These are phyloP conservation scores for Drosophila melanosoma DNA, from an alignment of 2,888 invertebrate species.

Conservation along the genomic window DNA sequence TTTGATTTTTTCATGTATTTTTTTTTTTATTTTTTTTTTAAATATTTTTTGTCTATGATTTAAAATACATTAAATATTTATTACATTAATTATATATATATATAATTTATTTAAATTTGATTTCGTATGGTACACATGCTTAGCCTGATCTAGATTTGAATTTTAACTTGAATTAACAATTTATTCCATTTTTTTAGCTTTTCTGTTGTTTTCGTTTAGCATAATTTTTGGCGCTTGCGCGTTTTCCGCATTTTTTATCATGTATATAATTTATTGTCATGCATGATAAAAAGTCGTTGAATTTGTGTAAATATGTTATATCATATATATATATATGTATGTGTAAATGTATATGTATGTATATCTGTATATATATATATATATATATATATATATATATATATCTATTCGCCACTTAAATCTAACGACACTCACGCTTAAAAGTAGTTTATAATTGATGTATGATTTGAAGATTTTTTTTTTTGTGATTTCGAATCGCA, in stretches of 20 bases:
- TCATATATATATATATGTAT: conserved; percentile 54
- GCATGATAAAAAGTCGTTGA: conserved; percentile 72
- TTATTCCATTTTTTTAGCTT: conserved; percentile 34
- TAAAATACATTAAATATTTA: conserved; percentile 61
- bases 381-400: conserved; percentile 25
- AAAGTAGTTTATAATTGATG: conserved; percentile 53
- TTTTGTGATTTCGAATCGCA: conserved; percentile 52
- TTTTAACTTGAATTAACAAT: conserved; percentile 63
- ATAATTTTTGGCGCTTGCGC: conserved; percentile 77
- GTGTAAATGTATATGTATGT: conserved; percentile 39
- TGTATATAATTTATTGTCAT: conserved; percentile 80
- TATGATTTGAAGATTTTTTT: conserved; percentile 11
- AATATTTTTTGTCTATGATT: conserved; percentile 30
- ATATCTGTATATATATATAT: conserved; percentile 39
- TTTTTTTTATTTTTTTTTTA: conserved; percentile 5
- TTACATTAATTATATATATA: conserved; percentile 48
- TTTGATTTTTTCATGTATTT: conserved; percentile 13
- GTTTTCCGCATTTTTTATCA: conserved; percentile 61
- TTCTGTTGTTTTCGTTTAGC: conserved; percentile 57
- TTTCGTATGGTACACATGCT: conserved; percentile 64
- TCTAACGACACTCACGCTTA: conserved; percentile 75
- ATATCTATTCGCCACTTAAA: conserved; percentile 54
- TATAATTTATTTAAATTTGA: conserved; percentile 54
- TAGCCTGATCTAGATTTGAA: conserved; percentile 59
- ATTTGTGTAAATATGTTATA: conserved; percentile 61